phyloP scores from a whole-genome alignment of 2,888 invertebrate species.

The Orthosia cruda region DNA sequence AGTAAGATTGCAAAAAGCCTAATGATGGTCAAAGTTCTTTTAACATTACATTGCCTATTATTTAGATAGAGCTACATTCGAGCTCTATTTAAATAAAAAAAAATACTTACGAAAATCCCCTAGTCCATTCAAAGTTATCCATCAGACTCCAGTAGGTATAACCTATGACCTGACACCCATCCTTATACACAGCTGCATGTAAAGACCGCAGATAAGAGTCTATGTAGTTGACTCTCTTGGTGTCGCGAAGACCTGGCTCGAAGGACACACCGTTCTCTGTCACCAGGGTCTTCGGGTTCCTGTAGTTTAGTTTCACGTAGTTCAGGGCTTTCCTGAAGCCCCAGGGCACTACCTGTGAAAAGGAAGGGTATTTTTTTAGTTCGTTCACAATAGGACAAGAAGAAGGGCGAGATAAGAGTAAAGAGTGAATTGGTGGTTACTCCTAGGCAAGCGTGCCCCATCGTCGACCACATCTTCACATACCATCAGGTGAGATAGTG shows the following conservation, averaged over 20 bases:
- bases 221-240: conserved; percentile 90
- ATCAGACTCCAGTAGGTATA: conserved; percentile 96
- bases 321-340: conserved; percentile 93
- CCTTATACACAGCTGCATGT: conserved; percentile 88
- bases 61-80: too few relatives aligned
- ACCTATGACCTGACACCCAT: conserved; percentile 92
- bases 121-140: conserved; percentile 96
- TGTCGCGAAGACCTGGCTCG: conserved; percentile 85
- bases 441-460: too few relatives aligned
- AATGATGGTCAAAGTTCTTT: too few relatives aligned
- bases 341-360: conserved; percentile 92
- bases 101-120: conserved; percentile 92
- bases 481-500: too few relatives aligned
- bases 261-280: conserved; percentile 93
- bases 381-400: too few relatives aligned
- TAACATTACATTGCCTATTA: too few relatives aligned
- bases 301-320: conserved; percentile 92
- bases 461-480: too few relatives aligned
- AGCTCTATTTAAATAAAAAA: too few relatives aligned
- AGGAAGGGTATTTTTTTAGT: too few relatives aligned
- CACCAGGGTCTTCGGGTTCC: conserved; percentile 91
- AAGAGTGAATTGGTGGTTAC: too few relatives aligned
- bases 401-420: too few relatives aligned
- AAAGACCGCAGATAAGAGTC: conserved; percentile 88
- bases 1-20: too few relatives aligned